phyloP scores from a whole-genome alignment of 2,113 vertebrate species.

The Puntigrus tetrazona region DNA sequence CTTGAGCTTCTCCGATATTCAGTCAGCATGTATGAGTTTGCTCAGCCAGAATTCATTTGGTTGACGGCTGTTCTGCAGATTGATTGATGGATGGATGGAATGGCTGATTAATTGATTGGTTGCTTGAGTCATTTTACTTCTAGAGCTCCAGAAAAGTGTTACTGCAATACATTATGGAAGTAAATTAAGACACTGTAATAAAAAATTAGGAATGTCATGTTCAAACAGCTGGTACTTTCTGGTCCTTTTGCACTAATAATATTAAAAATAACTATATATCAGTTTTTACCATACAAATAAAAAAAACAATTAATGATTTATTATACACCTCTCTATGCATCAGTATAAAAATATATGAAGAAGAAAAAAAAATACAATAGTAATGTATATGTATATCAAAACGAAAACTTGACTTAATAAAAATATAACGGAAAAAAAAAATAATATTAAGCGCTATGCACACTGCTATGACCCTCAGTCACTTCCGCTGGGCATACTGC shows the following conservation, averaged over 20 bases:
- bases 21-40: no score
- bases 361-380: background rate
- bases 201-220: background rate
- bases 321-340: background rate
- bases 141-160: background rate
- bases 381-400: background rate
- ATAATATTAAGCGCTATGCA: background rate
- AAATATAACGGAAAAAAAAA: background rate
- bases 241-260: background rate
- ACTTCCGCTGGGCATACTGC: slow-evolving; percentile 24
- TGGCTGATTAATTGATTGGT: no score
- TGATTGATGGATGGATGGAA: no score
- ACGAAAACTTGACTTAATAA: background rate
- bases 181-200: no score
- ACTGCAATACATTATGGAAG: background rate
- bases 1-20: background rate
- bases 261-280: background rate
- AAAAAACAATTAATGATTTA: background rate
- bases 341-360: background rate
- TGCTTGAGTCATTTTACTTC: no score
- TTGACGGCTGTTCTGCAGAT: no score
- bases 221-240: background rate
- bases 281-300: background rate
- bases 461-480: background rate
- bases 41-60: no score